Conservation (phyloP, 2,113 vertebrate genomes). For the Larimichthys polyactis region DNA sequence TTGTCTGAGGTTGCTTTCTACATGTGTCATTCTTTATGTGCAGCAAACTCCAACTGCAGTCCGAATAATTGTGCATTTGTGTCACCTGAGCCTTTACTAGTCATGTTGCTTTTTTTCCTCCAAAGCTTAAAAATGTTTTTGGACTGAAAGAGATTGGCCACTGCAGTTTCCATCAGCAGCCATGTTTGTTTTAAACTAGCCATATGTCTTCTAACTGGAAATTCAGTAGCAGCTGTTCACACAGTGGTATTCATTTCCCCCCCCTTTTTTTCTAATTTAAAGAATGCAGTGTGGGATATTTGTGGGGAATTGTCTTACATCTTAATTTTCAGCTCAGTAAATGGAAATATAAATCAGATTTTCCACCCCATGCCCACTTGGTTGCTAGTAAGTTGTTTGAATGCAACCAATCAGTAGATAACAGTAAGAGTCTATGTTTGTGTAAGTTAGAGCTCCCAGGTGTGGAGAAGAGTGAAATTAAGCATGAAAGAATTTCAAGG, state of each 20-base stretch:
- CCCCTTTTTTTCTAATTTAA: not conserved
- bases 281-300: not conserved
- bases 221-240: slow-evolving; percentile 31
- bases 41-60: slow-evolving; percentile 24
- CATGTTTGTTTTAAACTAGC: slow-evolving; percentile 39
- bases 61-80: slow-evolving; percentile 8
- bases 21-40: slow-evolving; percentile 50
- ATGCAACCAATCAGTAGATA: slow-evolving; percentile 1
- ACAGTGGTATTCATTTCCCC: not conserved
- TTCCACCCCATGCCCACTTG: not conserved
- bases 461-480: slow-evolving; percentile 22
- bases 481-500: slow-evolving; percentile 18
- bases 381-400: slow-evolving; percentile 4
- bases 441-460: slow-evolving; percentile 14
- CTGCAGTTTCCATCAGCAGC: slow-evolving; percentile 41
- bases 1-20: slow-evolving; percentile 50
- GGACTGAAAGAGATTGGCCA: slow-evolving; percentile 12
- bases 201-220: slow-evolving; percentile 29
- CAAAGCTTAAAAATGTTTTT: slow-evolving; percentile 1
- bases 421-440: slow-evolving; percentile 16
- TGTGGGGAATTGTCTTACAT: not conserved
- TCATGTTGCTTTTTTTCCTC: not conserved
- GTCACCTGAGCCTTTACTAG: slow-evolving; percentile 15
- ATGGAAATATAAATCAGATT: slow-evolving; percentile 4
- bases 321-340: slow-evolving; percentile 1